These are phyloP conservation scores for Cossypha caffra DNA, from an alignment of 2,797 vertebrate species.

Conservation along the genomic window DNA sequence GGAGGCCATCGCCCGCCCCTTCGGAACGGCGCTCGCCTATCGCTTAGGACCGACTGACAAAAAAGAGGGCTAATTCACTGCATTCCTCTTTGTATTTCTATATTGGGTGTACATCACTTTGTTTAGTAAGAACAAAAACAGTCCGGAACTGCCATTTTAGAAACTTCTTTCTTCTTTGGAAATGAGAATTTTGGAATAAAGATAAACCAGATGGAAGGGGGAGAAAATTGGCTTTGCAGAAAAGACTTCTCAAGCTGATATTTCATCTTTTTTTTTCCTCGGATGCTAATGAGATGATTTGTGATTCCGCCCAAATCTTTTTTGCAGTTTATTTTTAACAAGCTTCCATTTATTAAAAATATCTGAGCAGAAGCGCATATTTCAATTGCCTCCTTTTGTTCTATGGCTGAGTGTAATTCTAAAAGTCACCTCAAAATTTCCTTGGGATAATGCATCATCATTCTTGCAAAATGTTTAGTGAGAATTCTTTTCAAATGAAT, in stretches of 20 bases:
- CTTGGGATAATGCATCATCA: background rate
- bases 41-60: too few relatives aligned
- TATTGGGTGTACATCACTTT: constrained; percentile 1
- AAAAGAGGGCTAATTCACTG: background rate
- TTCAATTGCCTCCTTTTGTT: constrained; percentile 42
- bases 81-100: constrained; percentile 10
- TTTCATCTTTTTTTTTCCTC: background rate
- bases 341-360: constrained; percentile 57
- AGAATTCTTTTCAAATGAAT: background rate
- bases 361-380: constrained; percentile 8
- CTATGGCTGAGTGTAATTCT: background rate
- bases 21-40: too few relatives aligned
- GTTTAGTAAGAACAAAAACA: constrained; percentile 43
- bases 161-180: constrained; percentile 41
- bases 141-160: constrained; percentile 39
- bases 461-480: constrained; percentile 7
- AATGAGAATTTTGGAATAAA: constrained; percentile 33
- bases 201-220: constrained; percentile 55
- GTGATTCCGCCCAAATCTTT: constrained; percentile 48
- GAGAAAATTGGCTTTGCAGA: constrained; percentile 38
- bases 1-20: too few relatives aligned
- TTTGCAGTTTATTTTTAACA: constrained; percentile 63
- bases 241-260: constrained; percentile 37
- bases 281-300: constrained; percentile 61
- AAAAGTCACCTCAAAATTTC: constrained; percentile 51